Conservation (phyloP, 2,797 vertebrate genomes). For the Simalia tracyae region DNA sequence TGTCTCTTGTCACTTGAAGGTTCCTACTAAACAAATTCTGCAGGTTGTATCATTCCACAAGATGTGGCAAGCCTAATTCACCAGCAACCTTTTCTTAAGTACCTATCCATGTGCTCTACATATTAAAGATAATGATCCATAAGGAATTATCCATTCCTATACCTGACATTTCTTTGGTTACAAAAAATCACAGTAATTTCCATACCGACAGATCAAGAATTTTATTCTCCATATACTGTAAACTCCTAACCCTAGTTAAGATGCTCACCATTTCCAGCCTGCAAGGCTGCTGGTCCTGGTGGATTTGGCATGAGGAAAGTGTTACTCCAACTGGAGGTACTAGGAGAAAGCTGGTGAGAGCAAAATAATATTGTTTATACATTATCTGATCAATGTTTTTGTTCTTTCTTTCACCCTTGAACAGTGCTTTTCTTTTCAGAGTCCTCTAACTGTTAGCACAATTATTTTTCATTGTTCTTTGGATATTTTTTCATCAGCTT, state of each 20-base stretch:
- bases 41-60: no score
- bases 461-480: conserved; percentile 24
- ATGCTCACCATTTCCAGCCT: no score
- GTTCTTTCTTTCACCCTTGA: conserved; percentile 15
- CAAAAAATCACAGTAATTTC: no score
- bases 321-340: neutral
- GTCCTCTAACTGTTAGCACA: neutral
- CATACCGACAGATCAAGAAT: no score
- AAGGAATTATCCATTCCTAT: no score
- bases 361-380: neutral
- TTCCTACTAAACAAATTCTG: no score
- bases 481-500: conserved; percentile 16
- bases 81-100: neutral
- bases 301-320: neutral
- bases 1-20: no score
- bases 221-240: no score
- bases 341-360: neutral
- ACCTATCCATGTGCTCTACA: neutral
- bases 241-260: no score
- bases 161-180: no score
- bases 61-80: no score
- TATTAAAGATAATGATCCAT: neutral
- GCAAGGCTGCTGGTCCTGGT: neutral
- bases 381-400: neutral
- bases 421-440: conserved; percentile 5